Evolutionary conservation across 2,797 vertebrate genomes (phyloP).

Genomic region (Oreortyx pictus): DNA sequence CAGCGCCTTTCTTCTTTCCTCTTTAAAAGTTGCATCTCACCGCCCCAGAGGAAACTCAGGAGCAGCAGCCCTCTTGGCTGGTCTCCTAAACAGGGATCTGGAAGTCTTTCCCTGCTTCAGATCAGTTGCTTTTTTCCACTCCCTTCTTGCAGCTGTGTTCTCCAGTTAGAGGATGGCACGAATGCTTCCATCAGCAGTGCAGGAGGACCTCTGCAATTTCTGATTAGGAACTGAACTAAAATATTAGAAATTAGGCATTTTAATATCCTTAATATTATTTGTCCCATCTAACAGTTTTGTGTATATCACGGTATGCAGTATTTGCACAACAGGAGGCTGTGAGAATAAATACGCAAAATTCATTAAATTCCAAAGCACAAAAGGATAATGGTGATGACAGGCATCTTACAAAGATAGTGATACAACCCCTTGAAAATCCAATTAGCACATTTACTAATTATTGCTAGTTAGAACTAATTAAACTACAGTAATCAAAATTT

Average conservation of each 20-base stretch:
- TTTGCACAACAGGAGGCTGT: slow-evolving; percentile 25
- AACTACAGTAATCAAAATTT: slow-evolving; percentile 69
- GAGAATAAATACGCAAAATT: slow-evolving; percentile 37
- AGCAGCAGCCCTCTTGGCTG: neutral
- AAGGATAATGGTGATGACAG: slow-evolving; percentile 8
- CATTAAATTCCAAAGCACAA: neutral
- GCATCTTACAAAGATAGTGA: neutral
- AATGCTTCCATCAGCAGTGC: neutral
- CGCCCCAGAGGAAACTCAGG: neutral
- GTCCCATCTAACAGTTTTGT: neutral
- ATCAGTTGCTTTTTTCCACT: neutral
- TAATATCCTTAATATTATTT: neutral
- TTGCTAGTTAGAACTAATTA: slow-evolving; percentile 65
- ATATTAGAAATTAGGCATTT: neutral
- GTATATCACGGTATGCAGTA: neutral
- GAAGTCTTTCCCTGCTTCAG: neutral
- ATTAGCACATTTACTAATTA: slow-evolving; percentile 63
- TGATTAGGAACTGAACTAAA: neutral
- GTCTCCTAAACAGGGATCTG: neutral
- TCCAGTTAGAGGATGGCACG: neutral
- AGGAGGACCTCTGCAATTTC: neutral
- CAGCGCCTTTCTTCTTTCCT: neutral
- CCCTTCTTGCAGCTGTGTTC: neutral
- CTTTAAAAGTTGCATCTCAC: neutral
- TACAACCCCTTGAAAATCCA: slow-evolving; percentile 58